Evolutionary conservation across 2,113 vertebrate species (phyloP).

Genomic region (Tamias sibiricus): DNA sequence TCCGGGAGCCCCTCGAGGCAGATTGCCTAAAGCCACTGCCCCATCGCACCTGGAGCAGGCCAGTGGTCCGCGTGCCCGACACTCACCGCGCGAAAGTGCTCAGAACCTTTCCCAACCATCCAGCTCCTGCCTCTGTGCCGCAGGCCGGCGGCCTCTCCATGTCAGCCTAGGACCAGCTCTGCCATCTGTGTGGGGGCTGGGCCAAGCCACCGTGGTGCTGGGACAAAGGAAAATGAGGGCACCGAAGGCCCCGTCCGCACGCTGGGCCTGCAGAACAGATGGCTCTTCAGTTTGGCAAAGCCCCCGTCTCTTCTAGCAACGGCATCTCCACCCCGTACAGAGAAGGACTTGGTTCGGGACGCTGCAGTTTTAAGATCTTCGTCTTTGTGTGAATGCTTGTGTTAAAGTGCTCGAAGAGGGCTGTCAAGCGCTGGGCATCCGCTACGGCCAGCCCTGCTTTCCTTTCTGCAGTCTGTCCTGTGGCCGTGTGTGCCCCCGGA

Average conservation of each 20-base stretch:
- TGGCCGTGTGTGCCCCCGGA: too few relatives aligned
- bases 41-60: background rate
- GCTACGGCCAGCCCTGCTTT: slow-evolving; percentile 30
- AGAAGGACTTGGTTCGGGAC: slow-evolving; percentile 71
- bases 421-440: slow-evolving; percentile 56
- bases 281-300: slow-evolving; percentile 83
- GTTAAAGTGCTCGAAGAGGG: slow-evolving; percentile 66
- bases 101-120: background rate
- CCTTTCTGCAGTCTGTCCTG: slow-evolving; percentile 69
- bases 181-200: slow-evolving; percentile 60
- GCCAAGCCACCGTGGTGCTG: slow-evolving; percentile 20
- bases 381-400: slow-evolving; percentile 34
- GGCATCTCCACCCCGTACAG: slow-evolving; percentile 75
- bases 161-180: background rate
- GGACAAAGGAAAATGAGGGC: slow-evolving; percentile 73
- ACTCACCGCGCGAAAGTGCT: background rate
- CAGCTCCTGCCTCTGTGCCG: background rate
- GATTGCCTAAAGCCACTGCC: background rate
- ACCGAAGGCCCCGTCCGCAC: slow-evolving; percentile 59
- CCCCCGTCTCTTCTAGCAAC: slow-evolving; percentile 78
- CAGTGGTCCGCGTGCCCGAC: background rate
- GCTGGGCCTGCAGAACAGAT: slow-evolving; percentile 76
- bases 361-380: slow-evolving; percentile 61
- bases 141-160: background rate
- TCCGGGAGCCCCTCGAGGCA: background rate